A percentile compares a stretch with the other conserved stretches of the same genome.
phyloP scores from a whole-genome alignment of 30 jellyfish, hydroid and myxozoan genomes.

The Clytia hemisphaerica region DNA sequence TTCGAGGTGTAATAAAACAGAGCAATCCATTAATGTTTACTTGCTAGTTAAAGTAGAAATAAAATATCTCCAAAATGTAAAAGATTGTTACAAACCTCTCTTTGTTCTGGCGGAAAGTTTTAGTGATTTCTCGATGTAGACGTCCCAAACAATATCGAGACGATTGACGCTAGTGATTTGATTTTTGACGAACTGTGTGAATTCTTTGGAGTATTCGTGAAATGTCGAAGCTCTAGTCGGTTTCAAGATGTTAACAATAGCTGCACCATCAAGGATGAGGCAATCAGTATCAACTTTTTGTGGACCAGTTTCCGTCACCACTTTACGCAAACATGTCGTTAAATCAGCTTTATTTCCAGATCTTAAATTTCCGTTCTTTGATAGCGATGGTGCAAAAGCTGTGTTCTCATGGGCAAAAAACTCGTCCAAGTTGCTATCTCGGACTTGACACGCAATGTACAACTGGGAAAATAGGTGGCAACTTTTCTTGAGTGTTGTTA shows the following conservation, averaged over 20 bases:
- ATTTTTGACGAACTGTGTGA: constrained; percentile 13
- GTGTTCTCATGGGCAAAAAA: constrained; percentile 35
- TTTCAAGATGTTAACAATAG: constrained; percentile 30
- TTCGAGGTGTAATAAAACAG: no score
- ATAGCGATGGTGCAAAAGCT: constrained; percentile 40
- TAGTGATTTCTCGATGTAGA: constrained; percentile 14
- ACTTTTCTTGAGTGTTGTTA: constrained; percentile 25
- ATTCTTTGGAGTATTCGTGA: constrained; percentile 19
- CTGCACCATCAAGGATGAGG: constrained; percentile 59
- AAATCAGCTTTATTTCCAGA: constrained; percentile 48
- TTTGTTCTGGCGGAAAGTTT: constrained; percentile 5
- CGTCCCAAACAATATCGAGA: constrained; percentile 40
- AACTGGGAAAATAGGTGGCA: constrained; percentile 44
- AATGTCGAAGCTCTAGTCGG: constrained; percentile 25
- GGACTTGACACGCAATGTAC: constrained; percentile 44
- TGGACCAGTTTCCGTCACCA: neutral
- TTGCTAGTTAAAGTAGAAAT: no score
- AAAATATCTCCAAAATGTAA: no score
- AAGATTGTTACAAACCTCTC: constrained; percentile 37
- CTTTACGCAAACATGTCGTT: constrained; percentile 12
- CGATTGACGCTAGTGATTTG: constrained; percentile 9
- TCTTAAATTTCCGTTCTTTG: constrained; percentile 34
- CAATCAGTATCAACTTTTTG: neutral
- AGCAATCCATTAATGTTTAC: no score
- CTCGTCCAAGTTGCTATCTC: constrained; percentile 44